Evolutionary conservation across 2,888 invertebrate genomes (phyloP), one percentile per base, ranked within the genome.

Genomic region (Lagria hirta): DNA sequence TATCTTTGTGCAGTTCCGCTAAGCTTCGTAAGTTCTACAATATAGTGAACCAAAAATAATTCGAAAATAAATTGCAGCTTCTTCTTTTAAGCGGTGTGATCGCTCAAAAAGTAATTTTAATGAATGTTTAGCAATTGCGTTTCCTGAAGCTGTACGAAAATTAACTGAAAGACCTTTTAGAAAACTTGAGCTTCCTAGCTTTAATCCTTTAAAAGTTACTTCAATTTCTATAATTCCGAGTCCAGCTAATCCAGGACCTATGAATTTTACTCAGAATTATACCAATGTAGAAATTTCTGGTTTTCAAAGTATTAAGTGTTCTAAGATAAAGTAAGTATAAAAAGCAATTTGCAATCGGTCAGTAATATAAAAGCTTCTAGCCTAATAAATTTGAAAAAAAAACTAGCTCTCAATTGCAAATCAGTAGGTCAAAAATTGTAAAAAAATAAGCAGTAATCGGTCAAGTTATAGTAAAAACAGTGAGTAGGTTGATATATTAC

Each of bases 191-290:
- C 16, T 37, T 1, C 37, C 37, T n/a, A 28, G 28, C 10, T 5
- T 37, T n/a, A 10, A 37, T n/a, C 37, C 37, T 1, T 10, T 37
- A 15, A 17, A 28, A 2, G 29, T 37, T n/a, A 26, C 36, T 3
- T 26, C 26, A 4, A 26, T 36, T n/a, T 17, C 18, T 1, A 27
- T 36, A 1, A 20, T 18, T 1, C 18, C 36, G n/a, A 13, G 12
- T 3, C 12, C 5, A 3, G 27, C 36, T n/a, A 13, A 8, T 3
- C 12, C 5, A 3, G 27, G 27, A 5, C 12, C 17, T 14, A 17
- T 15, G n/a, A 16, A 20, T 4, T 36, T 36, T 18, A 10, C 12
- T 7, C 36, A 36, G 10, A 36, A 36, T n/a, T 36, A 36, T 14
- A 36, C 36, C 20, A 15, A 36, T n/a, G 12, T 36, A 6, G n/a